Evolutionary conservation across 2,888 invertebrate genomes (phyloP).

Genomic region (Julus scanicus): DNA sequence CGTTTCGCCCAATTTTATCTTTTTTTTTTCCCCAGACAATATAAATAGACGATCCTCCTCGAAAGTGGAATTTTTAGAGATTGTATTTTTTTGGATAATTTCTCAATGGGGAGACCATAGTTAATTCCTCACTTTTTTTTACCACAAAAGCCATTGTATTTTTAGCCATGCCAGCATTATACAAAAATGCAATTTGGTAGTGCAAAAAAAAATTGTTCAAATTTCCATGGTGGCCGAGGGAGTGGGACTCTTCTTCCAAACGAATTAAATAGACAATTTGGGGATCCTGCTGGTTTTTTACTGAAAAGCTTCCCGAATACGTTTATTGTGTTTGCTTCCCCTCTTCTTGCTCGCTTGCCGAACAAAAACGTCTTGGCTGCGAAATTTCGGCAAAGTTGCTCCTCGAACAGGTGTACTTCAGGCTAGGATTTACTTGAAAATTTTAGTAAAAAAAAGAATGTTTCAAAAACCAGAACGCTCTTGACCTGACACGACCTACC

Average conservation of each 20-base stretch:
- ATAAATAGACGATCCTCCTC: neutral
- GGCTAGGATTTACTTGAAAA: slow-evolving; percentile 4
- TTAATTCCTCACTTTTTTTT: slow-evolving; percentile 29
- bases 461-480: neutral
- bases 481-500: neutral
- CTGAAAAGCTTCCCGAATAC: slow-evolving; percentile 26
- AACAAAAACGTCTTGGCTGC: neutral
- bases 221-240: slow-evolving; percentile 25
- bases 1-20: neutral
- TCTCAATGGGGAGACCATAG: slow-evolving; percentile 26
- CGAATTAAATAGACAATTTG: slow-evolving; percentile 30
- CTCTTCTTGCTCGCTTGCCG: slow-evolving; percentile 4
- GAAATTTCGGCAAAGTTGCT: neutral
- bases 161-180: slow-evolving; percentile 12
- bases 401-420: neutral
- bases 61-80: neutral
- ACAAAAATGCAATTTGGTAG: slow-evolving; percentile 29
- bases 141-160: slow-evolving; percentile 29
- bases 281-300: slow-evolving; percentile 27
- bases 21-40: neutral
- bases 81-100: slow-evolving; percentile 31
- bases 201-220: slow-evolving; percentile 6
- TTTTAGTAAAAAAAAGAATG: neutral
- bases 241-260: slow-evolving; percentile 17
- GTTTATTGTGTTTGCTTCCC: slow-evolving; percentile 8